Evolutionary conservation across 2,113 vertebrate species (phyloP).

Genomic region (Paradisaea rubra): DNA sequence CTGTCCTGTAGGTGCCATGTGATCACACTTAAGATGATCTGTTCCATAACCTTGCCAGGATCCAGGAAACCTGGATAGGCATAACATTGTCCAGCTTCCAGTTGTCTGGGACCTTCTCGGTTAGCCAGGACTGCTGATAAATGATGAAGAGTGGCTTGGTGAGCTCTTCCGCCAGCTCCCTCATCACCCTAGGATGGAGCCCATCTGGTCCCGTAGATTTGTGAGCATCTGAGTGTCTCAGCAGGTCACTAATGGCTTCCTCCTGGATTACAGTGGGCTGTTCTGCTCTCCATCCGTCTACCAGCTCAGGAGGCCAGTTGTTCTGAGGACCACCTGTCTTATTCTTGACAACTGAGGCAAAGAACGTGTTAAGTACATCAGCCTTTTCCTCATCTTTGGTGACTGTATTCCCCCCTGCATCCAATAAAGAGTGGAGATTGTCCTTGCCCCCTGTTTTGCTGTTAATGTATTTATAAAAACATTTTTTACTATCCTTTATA

Average conservation of each 20-base stretch:
- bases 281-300: neutral
- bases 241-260: neutral
- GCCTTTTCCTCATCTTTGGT: neutral
- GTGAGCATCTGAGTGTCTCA: neutral
- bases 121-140: neutral
- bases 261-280: neutral
- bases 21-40: neutral
- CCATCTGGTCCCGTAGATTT: neutral
- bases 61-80: neutral
- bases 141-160: neutral
- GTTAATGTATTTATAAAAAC: neutral
- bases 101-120: neutral
- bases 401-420: neutral
- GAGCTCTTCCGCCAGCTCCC: neutral
- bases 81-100: neutral
- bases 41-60: neutral
- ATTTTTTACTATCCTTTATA: neutral
- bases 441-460: neutral
- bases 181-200: neutral
- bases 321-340: neutral
- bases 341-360: neutral
- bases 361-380: neutral
- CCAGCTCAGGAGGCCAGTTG: neutral
- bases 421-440: neutral
- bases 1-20: neutral